Evolutionary conservation across 2,888 invertebrate genomes (phyloP).

Genomic region (Trissoscelio sp.): DNA sequence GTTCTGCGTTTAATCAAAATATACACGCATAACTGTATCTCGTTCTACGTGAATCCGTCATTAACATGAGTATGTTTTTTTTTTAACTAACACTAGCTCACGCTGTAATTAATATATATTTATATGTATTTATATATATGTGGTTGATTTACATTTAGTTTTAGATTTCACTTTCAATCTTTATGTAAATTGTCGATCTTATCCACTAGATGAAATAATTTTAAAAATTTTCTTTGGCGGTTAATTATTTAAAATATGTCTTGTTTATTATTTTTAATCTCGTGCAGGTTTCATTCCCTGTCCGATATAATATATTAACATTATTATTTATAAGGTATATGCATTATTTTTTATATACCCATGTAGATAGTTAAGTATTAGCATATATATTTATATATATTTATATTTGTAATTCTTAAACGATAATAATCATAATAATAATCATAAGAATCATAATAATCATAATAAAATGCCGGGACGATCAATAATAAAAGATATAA

Average conservation of each 20-base stretch:
- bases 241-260: constrained; percentile 83
- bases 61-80: constrained; percentile 63
- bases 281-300: constrained; percentile 70
- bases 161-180: constrained; percentile 83
- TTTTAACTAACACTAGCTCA: constrained; percentile 62
- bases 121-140: constrained; percentile 61
- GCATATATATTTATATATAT: constrained; percentile 69
- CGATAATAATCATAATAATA: constrained; percentile 72
- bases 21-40: constrained; percentile 67
- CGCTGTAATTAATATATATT: constrained; percentile 67
- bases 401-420: constrained; percentile 70
- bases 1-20: constrained; percentile 64
- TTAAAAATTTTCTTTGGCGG: constrained; percentile 82
- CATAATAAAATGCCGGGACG: too few relatives aligned
- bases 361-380: constrained; percentile 72
- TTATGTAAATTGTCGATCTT: constrained; percentile 77
- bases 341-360: constrained; percentile 67
- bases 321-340: constrained; percentile 70
- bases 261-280: constrained; percentile 74
- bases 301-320: constrained; percentile 70
- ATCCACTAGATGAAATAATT: constrained; percentile 78
- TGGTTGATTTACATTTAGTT: constrained; percentile 79
- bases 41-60: constrained; percentile 67
- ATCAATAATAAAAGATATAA: constrained; percentile 78
- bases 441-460: constrained; percentile 74